Conservation (phyloP, 2,113 vertebrate genomes). For the Astur gentilis region DNA sequence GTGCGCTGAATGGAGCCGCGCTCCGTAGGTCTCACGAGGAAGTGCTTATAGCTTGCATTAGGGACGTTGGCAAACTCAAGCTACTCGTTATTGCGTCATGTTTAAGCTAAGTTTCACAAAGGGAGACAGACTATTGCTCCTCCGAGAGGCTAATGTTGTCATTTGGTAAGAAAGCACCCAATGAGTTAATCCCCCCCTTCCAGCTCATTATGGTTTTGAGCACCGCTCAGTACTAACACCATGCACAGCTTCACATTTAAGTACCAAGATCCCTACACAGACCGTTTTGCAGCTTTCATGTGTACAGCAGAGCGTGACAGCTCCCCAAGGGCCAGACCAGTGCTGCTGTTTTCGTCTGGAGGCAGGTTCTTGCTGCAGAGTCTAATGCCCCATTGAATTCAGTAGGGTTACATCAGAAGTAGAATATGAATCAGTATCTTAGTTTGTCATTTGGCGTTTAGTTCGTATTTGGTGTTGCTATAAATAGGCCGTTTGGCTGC, state of each 20-base stretch:
- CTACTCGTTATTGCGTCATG: neutral
- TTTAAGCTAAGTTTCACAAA: neutral
- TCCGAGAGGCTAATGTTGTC: neutral
- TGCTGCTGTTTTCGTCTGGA: neutral
- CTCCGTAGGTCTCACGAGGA: neutral
- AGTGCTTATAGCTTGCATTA: neutral
- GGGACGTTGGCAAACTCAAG: neutral
- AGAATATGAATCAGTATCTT: neutral
- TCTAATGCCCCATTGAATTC: neutral
- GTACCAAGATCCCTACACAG: neutral
- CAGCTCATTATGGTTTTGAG: accelerated
- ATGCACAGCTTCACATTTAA: neutral
- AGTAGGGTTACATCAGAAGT: neutral
- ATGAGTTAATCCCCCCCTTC: neutral
- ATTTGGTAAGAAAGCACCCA: neutral
- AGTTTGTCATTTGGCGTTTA: neutral
- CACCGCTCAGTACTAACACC: neutral
- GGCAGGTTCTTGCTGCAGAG: neutral
- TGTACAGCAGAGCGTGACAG: neutral
- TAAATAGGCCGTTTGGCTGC: conserved; percentile 8
- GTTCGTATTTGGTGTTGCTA: conserved; percentile 11
- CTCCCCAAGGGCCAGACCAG: neutral
- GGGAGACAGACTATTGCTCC: neutral
- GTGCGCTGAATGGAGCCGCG: neutral
- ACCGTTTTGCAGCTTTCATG: neutral